Conservation (phyloP, 2,113 vertebrate species). For the Menidia beryllina region DNA sequence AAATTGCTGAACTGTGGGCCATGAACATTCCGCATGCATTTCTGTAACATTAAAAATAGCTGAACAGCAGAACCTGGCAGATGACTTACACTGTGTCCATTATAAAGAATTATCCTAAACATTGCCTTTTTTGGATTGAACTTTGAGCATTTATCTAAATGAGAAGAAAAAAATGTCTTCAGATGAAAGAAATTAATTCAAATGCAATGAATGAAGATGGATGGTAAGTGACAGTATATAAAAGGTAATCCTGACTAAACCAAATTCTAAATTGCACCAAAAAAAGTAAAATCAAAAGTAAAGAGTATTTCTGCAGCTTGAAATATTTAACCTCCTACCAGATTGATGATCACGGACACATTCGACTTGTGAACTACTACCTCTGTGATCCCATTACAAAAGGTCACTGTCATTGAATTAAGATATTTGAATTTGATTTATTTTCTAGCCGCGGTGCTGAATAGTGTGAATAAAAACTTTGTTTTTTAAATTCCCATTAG, state of each 20-base stretch:
- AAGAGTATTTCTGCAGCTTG: conserved; percentile 12
- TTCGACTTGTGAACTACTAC: conserved; percentile 26
- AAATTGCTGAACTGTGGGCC: conserved; percentile 44
- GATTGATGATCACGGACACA: conserved; percentile 18
- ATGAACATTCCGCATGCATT: conserved; percentile 59
- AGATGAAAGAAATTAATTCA: conserved; percentile 38
- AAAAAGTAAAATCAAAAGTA: conserved; percentile 54
- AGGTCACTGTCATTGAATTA: conserved; percentile 23
- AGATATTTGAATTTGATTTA: conserved; percentile 40
- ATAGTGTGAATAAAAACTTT: conserved; percentile 43
- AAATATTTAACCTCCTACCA: conserved; percentile 15
- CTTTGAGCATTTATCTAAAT: conserved; percentile 50
- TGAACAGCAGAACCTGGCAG: conserved; percentile 65
- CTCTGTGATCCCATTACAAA: conserved; percentile 23
- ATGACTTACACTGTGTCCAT: conserved; percentile 78
- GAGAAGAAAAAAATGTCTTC: conserved; percentile 41
- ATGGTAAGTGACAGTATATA: conserved; percentile 30
- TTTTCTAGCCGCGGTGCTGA: conserved; percentile 42
- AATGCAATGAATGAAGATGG: conserved; percentile 25
- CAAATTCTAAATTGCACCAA: conserved; percentile 37
- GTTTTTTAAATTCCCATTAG: conserved; percentile 23
- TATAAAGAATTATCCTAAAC: conserved; percentile 64
- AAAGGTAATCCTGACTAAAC: conserved; percentile 28
- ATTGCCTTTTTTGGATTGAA: conserved; percentile 50
- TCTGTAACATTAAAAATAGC: conserved; percentile 53